Conservation (phyloP, 2,888 invertebrate species). For the Eulithis prunata region DNA sequence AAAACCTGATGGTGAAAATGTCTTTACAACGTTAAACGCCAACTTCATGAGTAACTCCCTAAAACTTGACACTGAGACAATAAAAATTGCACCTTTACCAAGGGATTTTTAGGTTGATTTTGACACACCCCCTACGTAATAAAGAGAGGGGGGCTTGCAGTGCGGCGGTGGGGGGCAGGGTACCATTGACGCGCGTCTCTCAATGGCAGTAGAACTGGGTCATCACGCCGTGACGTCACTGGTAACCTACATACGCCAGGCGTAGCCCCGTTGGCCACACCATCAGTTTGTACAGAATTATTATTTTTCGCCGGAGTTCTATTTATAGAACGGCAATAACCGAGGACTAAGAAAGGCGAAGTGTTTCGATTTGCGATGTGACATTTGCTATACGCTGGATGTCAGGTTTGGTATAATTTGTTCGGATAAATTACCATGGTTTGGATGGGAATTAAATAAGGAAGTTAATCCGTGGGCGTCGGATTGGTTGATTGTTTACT, state of each 20-base stretch:
- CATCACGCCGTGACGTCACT: conserved; percentile 77
- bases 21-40: too few relatives aligned
- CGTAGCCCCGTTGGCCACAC: conserved; percentile 63
- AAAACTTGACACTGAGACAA: conserved; percentile 4
- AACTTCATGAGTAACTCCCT: too few relatives aligned
- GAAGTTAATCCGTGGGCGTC: not conserved
- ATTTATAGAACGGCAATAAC: conserved; percentile 64
- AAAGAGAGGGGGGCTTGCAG: conserved; percentile 51
- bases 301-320: conserved; percentile 66
- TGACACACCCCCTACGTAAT: conserved; percentile 44
- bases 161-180: conserved; percentile 52
- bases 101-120: conserved; percentile 42
- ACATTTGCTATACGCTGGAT: conserved; percentile 2
- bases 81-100: conserved; percentile 18
- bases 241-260: conserved; percentile 78
- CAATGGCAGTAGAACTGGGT: conserved; percentile 80
- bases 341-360: conserved; percentile 30
- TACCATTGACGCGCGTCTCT: conserved; percentile 82
- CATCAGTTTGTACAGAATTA: conserved; percentile 54
- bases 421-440: conserved; percentile 3
- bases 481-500: too few relatives aligned
- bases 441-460: not conserved
- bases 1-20: too few relatives aligned
- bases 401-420: conserved; percentile 5
- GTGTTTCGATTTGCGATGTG: conserved; percentile 23